Percentiles rank a stretch among this genome's conserved stretches.
Evolutionary conservation across 2,113 vertebrate species (phyloP).

Genomic region (Henicopernis longicauda): DNA sequence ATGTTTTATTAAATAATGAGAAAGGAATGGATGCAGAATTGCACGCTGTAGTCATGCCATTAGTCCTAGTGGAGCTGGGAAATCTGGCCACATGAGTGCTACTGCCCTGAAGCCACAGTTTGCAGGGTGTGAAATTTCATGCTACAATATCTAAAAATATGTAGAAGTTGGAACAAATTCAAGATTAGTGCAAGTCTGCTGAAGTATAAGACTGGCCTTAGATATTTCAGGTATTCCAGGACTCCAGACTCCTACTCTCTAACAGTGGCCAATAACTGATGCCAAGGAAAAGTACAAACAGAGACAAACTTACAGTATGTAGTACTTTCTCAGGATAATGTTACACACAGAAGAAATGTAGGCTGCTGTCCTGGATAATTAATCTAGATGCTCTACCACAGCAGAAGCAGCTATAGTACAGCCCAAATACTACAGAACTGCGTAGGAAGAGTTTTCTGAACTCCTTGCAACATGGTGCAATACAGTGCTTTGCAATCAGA

Average conservation of each 20-base stretch:
- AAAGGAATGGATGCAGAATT: not conserved
- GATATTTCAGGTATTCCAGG: not conserved
- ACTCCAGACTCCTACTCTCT: not conserved
- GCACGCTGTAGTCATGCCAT: not conserved
- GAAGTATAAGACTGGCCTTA: not conserved
- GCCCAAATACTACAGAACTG: not conserved
- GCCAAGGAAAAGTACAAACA: not conserved
- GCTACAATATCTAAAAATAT: constrained; percentile 10
- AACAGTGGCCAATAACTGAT: not conserved
- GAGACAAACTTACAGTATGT: not conserved
- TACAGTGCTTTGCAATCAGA: not conserved
- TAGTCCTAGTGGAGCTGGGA: not conserved
- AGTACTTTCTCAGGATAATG: not conserved
- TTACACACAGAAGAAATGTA: not conserved
- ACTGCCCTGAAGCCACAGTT: not conserved
- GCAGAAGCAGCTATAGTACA: not conserved
- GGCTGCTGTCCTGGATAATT: not conserved
- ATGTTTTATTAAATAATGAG: not conserved
- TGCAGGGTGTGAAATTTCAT: not conserved
- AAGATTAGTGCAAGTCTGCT: not conserved
- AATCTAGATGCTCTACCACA: not conserved
- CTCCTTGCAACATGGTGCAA: not conserved
- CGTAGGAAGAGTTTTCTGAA: not conserved
- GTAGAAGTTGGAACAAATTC: constrained; percentile 9
- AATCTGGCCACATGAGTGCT: not conserved